Evolutionary conservation across 2,113 vertebrate species (phyloP).

Genomic region (Sinocyclocheilus rhinocerous): DNA sequence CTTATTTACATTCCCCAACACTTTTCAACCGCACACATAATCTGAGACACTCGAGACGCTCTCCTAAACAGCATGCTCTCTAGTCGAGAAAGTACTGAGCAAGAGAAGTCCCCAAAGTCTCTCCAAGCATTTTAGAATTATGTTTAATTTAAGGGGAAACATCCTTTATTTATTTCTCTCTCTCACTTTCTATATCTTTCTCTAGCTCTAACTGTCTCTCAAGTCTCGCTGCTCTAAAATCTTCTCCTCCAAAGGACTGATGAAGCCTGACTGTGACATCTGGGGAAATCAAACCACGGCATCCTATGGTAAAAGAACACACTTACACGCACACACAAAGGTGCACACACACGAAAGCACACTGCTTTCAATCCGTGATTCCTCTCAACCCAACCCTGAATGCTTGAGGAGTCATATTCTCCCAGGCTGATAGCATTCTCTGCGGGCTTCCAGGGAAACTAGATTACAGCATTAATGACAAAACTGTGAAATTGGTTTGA

Average conservation of each 20-base stretch:
- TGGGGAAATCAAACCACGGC: conserved; percentile 72
- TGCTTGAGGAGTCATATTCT: conserved; percentile 48
- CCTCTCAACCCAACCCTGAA: conserved; percentile 36
- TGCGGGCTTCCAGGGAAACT: conserved; percentile 52
- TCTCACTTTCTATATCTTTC: background rate
- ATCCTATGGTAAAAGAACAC: conserved; percentile 46
- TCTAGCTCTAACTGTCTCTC: conserved; percentile 24
- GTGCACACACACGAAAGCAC: conserved; percentile 29
- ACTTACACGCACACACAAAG: conserved; percentile 32
- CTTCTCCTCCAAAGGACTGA: conserved; percentile 64
- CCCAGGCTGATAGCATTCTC: conserved; percentile 55
- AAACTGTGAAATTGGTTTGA: conserved; percentile 48
- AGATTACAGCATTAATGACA: conserved; percentile 50
- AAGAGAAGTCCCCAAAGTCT: conserved; percentile 57
- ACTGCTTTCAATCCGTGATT: conserved; percentile 36
- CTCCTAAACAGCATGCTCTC: conserved; percentile 42
- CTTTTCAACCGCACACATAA: conserved; percentile 42
- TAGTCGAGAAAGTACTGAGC: conserved; percentile 42
- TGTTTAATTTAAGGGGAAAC: conserved; percentile 75
- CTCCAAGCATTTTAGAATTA: conserved; percentile 66
- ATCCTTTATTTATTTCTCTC: conserved; percentile 71
- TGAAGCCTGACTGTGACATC: conserved; percentile 68
- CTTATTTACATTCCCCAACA: conserved; percentile 51
- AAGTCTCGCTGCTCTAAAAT: conserved; percentile 56
- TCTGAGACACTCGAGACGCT: conserved; percentile 50